phyloP scores from a whole-genome alignment of 2,113 vertebrate genomes.

The Pterophyllum scalare region DNA sequence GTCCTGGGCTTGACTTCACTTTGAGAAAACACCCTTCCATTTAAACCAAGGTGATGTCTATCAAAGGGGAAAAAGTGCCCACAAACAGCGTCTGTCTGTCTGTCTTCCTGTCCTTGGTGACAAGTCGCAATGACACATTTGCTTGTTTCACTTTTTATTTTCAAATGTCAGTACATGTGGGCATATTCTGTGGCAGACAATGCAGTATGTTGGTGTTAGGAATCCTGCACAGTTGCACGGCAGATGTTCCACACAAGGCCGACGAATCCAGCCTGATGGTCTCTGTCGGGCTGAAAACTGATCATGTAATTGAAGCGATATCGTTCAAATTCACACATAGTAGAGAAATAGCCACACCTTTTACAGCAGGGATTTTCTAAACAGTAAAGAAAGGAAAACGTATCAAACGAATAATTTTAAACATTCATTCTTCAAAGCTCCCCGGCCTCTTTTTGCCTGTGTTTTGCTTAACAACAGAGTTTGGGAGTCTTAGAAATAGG shows the following conservation, averaged over 20 bases:
- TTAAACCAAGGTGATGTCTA: slow-evolving; percentile 52
- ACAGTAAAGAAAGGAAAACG: slow-evolving; percentile 9
- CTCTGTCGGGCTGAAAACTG: neutral
- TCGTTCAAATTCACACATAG: slow-evolving; percentile 27
- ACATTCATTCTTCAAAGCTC: neutral
- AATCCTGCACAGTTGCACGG: neutral
- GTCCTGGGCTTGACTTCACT: slow-evolving; percentile 9
- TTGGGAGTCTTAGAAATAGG: slow-evolving; percentile 15
- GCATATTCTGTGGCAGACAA: neutral
- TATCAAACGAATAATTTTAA: slow-evolving; percentile 19
- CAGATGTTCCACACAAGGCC: neutral
- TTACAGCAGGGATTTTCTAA: slow-evolving; percentile 28
- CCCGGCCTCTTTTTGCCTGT: neutral
- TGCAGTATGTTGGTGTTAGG: slow-evolving; percentile 3
- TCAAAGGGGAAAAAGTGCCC: slow-evolving; percentile 7
- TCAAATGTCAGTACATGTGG: neutral
- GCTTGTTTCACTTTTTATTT: slow-evolving; percentile 26
- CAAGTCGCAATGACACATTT: slow-evolving; percentile 21
- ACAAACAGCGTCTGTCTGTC: neutral
- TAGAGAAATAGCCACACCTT: neutral
- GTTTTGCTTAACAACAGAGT: slow-evolving; percentile 2
- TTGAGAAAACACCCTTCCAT: slow-evolving; percentile 13
- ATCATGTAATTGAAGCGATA: slow-evolving; percentile 21
- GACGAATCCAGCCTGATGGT: slow-evolving; percentile 17
- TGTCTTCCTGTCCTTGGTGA: slow-evolving; percentile 42